Evolutionary conservation across 1,140 invertebrate species (phyloP).

Genomic region (Steinernema khuongi): DNA sequence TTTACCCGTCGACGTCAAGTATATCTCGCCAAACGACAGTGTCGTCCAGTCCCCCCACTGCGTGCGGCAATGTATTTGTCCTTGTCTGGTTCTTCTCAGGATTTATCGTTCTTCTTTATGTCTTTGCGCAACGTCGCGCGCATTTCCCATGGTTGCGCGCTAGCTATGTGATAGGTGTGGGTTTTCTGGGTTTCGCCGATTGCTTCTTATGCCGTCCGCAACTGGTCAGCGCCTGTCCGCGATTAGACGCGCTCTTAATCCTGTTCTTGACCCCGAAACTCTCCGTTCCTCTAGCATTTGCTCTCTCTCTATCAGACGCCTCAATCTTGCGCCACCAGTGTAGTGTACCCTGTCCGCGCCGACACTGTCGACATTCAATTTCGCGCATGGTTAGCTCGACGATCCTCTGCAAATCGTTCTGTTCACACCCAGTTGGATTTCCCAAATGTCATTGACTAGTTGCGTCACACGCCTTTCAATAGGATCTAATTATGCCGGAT

Average conservation of each 20-base stretch:
- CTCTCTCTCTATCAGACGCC: not conserved
- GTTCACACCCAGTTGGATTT: no score
- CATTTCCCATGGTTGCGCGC: not conserved
- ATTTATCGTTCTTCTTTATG: not conserved
- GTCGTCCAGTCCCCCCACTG: not conserved
- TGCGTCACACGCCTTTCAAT: not conserved
- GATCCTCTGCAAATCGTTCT: not conserved
- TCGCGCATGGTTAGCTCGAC: constrained; percentile 4
- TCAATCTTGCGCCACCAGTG: not conserved
- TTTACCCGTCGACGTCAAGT: no score
- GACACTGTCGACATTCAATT: not conserved
- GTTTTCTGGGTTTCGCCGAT: not conserved
- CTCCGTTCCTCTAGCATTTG: not conserved
- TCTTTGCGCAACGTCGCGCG: not conserved
- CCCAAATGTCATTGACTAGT: not conserved
- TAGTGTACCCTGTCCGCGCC: not conserved
- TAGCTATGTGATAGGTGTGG: constrained; percentile 1
- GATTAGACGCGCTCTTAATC: not conserved
- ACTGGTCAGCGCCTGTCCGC: not conserved
- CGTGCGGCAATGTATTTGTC: not conserved
- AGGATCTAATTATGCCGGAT: not conserved
- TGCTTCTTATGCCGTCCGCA: not conserved
- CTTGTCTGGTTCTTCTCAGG: constrained; percentile 11
- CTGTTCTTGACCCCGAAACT: constrained; percentile 1
- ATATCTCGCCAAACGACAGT: no score